Evolutionary conservation across 2,888 invertebrate species (phyloP).

Genomic region (Patella ulyssiponensis): DNA sequence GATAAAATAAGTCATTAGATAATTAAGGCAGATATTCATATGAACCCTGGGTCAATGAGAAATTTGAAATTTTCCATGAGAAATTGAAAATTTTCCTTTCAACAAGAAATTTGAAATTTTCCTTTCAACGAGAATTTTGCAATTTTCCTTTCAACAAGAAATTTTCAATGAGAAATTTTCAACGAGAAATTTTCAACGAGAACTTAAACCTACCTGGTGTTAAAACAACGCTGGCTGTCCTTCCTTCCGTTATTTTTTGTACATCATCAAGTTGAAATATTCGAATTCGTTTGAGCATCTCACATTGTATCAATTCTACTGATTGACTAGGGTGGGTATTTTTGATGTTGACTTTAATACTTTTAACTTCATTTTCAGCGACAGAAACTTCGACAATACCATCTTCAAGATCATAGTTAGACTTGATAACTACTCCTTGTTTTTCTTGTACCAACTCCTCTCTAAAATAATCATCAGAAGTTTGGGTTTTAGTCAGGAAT

Average conservation of each 20-base stretch:
- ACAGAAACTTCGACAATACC: conserved; percentile 40
- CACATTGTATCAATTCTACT: conserved; percentile 48
- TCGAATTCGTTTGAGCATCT: conserved; percentile 51
- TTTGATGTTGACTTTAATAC: conserved; percentile 34
- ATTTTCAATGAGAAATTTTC: too few species aligned
- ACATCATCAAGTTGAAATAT: conserved; percentile 50
- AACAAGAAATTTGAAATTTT: too few species aligned
- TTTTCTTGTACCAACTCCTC: conserved; percentile 41
- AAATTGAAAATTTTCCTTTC: too few species aligned
- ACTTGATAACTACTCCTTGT: conserved; percentile 37
- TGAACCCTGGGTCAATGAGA: too few species aligned
- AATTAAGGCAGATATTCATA: too few species aligned
- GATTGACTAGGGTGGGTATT: conserved; percentile 35
- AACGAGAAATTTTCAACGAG: too few species aligned
- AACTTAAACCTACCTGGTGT: conserved; percentile 38
- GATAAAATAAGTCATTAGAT: not conserved
- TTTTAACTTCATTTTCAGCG: conserved; percentile 31
- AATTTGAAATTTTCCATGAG: too few species aligned
- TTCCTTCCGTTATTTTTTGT: conserved; percentile 45
- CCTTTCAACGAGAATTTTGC: too few species aligned
- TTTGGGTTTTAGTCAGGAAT: not conserved
- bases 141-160: too few species aligned
- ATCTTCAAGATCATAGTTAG: conserved; percentile 26
- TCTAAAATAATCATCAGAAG: conserved; percentile 27
- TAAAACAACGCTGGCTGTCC: conserved; percentile 29